Percentiles rank a stretch among this genome's conserved stretches.
Evolutionary conservation across 2,888 invertebrate genomes (phyloP).

Genomic region (Meta bourneti): DNA sequence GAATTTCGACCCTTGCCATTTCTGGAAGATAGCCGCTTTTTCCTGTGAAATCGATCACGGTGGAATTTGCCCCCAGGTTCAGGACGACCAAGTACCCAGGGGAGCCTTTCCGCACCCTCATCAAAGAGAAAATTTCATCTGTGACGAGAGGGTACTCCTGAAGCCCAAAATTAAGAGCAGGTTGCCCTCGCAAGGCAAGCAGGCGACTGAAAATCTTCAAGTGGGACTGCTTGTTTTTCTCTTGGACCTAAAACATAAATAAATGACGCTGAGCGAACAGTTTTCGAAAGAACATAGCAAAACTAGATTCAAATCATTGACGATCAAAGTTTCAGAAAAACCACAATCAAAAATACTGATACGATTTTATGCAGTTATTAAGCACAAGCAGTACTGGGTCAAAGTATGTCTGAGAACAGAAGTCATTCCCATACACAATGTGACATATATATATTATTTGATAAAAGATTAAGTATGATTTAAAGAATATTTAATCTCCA

Average conservation of each 20-base stretch:
- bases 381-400: neutral
- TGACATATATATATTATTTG: too few relatives aligned
- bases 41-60: slow-evolving; percentile 83
- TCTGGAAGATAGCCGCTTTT: slow-evolving; percentile 61
- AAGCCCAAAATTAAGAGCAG: slow-evolving; percentile 76
- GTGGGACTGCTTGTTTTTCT: slow-evolving; percentile 73
- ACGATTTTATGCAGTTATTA: neutral
- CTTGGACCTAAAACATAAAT: slow-evolving; percentile 71
- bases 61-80: slow-evolving; percentile 84
- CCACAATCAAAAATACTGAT: neutral
- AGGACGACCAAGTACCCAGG: slow-evolving; percentile 87
- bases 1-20: slow-evolving; percentile 68
- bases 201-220: slow-evolving; percentile 75
- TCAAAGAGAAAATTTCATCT: slow-evolving; percentile 73
- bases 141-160: slow-evolving; percentile 49
- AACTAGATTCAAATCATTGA: neutral
- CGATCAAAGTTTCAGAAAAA: neutral
- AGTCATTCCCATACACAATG: too few relatives aligned
- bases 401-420: too few relatives aligned
- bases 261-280: neutral
- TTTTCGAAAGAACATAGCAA: neutral
- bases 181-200: slow-evolving; percentile 74
- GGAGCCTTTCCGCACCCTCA: slow-evolving; percentile 75
- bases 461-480: too few relatives aligned
- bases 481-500: too few relatives aligned